Evolutionary conservation across 2,797 vertebrate species (phyloP), one percentile per base, ranked within the genome.

Genomic region (Anolis apletophallus): DNA sequence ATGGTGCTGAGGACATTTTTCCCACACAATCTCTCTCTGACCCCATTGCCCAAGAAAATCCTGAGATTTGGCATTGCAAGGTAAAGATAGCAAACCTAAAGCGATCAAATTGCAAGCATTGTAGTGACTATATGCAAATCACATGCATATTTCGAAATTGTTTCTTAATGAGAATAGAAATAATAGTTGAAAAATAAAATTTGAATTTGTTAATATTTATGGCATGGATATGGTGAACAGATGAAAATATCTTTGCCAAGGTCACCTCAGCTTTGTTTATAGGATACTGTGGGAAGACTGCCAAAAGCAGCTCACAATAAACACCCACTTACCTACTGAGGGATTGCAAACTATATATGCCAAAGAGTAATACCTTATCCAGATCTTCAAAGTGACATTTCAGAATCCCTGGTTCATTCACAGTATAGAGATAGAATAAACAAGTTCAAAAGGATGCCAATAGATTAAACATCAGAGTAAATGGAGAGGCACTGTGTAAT

Each of bases 381-480:
- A 82, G 23, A 82, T 34, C 50, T 19, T 9, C 52, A 72, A 16
- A 57, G 34, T 72, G 67, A 13, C 40, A 67, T 40, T 59, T 83
- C 29, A 83, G 40, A 74, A 74, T 29, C 69, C 29, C 36, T 46
- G 21, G 54, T 16, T n/a, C 36, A 16, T 5, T 61, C 36, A 73
- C 17, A 73, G 13, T 64, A 73, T 19, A 80, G 40, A 26, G 17
- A 46, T 32, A 80, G 54, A 80, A 85, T 23, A 57, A 79, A 61
- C 13, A 79, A 72, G 50, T n/a, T n/a, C 26, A 61, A 72, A 80
- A 61, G 84, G n/a, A 32, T 72, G 34, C 12, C 36, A 85, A 52
- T 32, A 46, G 54, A 67, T 85, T 71, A 79, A 85, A 80, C n/a
- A 50, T 80, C 26, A 19, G 59, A 76, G 36, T 72, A 54, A 50